Evolutionary conservation across 1,140 invertebrate genomes (phyloP), one percentile per base, ranked within the genome.

Genomic region (Nomia melanderi): DNA sequence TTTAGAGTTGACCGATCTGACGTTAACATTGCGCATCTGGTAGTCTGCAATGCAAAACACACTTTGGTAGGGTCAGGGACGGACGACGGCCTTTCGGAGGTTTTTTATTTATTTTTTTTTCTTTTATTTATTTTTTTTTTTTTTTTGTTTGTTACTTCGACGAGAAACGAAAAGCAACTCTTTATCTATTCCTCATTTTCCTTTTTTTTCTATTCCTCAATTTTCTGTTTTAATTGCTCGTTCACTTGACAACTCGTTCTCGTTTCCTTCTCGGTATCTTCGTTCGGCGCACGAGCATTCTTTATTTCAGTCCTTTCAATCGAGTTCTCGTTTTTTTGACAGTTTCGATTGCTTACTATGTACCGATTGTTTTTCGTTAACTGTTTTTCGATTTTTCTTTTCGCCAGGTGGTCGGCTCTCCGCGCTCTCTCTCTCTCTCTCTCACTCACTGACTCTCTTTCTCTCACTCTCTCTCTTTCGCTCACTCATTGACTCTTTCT

Each of bases 1-100:
- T 93, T 95, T 95, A 93, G 93, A 92, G 94, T 94, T 94, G 93
- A 94, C 94, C 94, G 94, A 94, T 94, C 94, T 95, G 93, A 94
- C 94, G 93, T 94, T 95, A 94, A 94, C 94, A 95, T 95, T 95
- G 93, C 94, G 94, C 94, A 94, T 94, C 93, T 95, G 94, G 94
- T 93, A 95, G 94, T 95, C 94, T 95, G 94, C 94, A 95, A 95
- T 94, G 93, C 88, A 92, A 92, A 92, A 92, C 90, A 91, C 87
- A 92, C 69, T 92, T 91, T 91, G 90, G 92, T 85, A 92, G 91
- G 88, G 88, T 92, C 90, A 92, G 91, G 81, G 86, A 90, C 89
- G 91, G 91, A 89, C 89, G 88, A 87, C 90, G 88, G 88, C 83
- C 83, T 85, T 86, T 82, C 75, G 84, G 73, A 69, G 73, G 65